Percentiles rank a stretch among this genome's conserved stretches.
phyloP scores from a whole-genome alignment of 2,888 invertebrate species.

The Thecophora atra region DNA sequence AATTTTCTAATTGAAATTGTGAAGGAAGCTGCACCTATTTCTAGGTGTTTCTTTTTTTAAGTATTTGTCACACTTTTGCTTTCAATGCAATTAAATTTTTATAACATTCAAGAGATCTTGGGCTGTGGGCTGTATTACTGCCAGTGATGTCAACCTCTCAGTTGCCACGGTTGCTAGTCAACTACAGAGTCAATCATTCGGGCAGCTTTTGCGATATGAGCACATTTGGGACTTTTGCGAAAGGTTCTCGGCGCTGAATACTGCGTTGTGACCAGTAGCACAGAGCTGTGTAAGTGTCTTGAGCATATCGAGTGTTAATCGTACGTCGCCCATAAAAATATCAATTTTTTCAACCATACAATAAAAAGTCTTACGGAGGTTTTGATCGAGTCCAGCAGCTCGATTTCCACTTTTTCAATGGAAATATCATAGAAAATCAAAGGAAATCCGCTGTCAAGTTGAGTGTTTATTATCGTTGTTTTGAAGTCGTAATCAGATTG shows the following conservation, averaged over 20 bases:
- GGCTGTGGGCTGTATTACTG: neutral
- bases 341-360: neutral
- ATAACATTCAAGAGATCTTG: no score
- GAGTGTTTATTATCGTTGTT: neutral
- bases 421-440: neutral
- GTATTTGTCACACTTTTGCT: neutral
- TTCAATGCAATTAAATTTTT: constrained; percentile 10
- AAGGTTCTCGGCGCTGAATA: constrained; percentile 10
- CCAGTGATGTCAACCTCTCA: neutral
- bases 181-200: neutral
- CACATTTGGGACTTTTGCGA: constrained; percentile 26
- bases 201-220: constrained; percentile 12
- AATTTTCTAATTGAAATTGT: neutral
- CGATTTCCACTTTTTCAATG: no score
- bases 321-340: no score
- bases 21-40: constrained; percentile 28
- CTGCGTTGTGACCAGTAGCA: no score
- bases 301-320: no score
- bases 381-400: no score
- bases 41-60: constrained; percentile 6
- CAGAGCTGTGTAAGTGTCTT: no score
- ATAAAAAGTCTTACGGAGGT: no score
- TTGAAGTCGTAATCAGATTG: constrained; percentile 1
- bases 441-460: constrained; percentile 6
- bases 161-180: neutral